These are phyloP conservation scores for Platycheirus rosarum DNA, from an alignment of 2,888 invertebrate genomes.

Conservation along the genomic window DNA sequence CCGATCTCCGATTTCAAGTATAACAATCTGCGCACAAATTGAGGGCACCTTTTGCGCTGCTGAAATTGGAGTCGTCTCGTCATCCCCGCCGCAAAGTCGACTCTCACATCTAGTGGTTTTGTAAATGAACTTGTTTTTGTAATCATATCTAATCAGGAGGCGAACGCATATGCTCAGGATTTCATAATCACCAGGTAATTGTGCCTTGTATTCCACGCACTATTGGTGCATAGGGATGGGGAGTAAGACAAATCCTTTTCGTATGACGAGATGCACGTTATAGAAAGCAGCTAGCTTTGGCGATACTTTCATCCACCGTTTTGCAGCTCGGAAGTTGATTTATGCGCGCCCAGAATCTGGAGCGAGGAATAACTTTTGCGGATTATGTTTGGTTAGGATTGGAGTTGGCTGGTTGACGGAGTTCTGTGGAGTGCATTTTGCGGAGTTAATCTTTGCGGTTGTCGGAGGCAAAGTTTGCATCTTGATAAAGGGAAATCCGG, in stretches of 20 bases:
- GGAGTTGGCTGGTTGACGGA: constrained; percentile 8
- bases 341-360: constrained; percentile 45
- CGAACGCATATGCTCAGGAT: constrained; percentile 40
- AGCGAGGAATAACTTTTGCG: constrained; percentile 41
- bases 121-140: constrained; percentile 51
- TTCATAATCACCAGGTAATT: constrained; percentile 54
- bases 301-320: constrained; percentile 24
- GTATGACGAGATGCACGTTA: not conserved
- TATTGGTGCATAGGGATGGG: not conserved
- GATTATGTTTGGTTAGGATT: constrained; percentile 39
- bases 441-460: constrained; percentile 38
- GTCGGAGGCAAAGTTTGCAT: constrained; percentile 51
- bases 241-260: constrained; percentile 9
- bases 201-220: constrained; percentile 16
- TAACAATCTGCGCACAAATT: constrained; percentile 29
- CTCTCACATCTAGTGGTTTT: constrained; percentile 25
- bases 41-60: constrained; percentile 15
- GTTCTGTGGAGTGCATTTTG: constrained; percentile 11
- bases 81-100: constrained; percentile 13
- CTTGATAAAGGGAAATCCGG: constrained; percentile 56
- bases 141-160: constrained; percentile 55
- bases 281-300: constrained; percentile 1
- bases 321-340: constrained; percentile 27
- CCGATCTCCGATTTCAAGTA: constrained; percentile 19
- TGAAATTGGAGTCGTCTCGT: constrained; percentile 13